A percentile compares a stretch with the other conserved stretches of the same genome.
Evolutionary conservation across 2,888 invertebrate genomes (phyloP).

Genomic region (Tinea trinotella): DNA sequence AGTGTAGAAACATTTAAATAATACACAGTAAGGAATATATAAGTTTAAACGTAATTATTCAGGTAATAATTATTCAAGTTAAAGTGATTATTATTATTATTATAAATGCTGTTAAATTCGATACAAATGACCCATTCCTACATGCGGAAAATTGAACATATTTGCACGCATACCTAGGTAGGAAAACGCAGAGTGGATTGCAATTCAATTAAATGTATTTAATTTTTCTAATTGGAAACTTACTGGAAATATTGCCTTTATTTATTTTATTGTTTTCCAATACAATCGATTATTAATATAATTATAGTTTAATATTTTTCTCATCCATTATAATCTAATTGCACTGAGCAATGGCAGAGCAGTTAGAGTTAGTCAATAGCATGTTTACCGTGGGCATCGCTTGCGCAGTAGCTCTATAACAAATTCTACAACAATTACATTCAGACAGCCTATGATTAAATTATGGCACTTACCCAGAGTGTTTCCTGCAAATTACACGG

Average conservation of each 20-base stretch:
- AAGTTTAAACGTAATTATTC: constrained; percentile 2
- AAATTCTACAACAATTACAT: constrained; percentile 63
- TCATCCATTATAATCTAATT: too few species aligned
- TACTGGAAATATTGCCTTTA: too few species aligned
- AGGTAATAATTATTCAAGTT: not conserved
- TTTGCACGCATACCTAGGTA: not conserved
- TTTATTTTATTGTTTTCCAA: too few species aligned
- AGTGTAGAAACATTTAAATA: not conserved
- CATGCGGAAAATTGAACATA: not conserved
- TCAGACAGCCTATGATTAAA: constrained; percentile 67
- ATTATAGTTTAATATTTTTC: too few species aligned
- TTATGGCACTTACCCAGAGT: constrained; percentile 65
- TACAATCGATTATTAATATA: too few species aligned
- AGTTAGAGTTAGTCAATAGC: constrained; percentile 33
- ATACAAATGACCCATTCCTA: not conserved
- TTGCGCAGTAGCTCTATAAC: constrained; percentile 54
- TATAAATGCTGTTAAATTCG: not conserved
- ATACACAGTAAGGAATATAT: not conserved
- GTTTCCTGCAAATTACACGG: constrained; percentile 71
- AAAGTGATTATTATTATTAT: not conserved
- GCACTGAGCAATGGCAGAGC: not conserved
- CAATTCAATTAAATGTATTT: not conserved
- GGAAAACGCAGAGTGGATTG: not conserved
- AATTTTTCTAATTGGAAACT: not conserved
- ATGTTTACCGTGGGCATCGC: constrained; percentile 28